Conservation (phyloP, 2,113 vertebrate species). For the Picathartes gymnocephalus region DNA sequence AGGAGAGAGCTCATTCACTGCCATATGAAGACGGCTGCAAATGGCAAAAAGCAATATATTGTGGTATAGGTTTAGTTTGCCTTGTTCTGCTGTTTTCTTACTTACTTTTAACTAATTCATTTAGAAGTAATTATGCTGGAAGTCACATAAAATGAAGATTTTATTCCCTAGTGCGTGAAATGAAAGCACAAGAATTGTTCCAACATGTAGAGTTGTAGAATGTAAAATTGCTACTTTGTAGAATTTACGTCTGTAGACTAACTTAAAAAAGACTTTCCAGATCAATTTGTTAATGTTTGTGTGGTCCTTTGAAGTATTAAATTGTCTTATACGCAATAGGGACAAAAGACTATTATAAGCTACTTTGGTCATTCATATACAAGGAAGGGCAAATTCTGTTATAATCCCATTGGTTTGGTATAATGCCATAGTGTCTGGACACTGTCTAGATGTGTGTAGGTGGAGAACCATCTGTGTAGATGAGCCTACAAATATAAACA, state of each 20-base stretch:
- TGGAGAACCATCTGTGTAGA: slow-evolving; percentile 1
- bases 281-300: slow-evolving; percentile 25
- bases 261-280: neutral
- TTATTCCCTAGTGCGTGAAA: slow-evolving; percentile 1
- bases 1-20: neutral
- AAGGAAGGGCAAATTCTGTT: neutral
- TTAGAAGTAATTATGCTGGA: slow-evolving; percentile 45
- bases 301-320: slow-evolving; percentile 17
- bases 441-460: neutral
- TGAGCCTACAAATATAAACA: neutral
- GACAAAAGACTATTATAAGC: neutral
- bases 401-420: neutral
- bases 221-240: neutral
- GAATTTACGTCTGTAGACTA: neutral
- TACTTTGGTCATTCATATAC: neutral
- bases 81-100: slow-evolving; percentile 41
- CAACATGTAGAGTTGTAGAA: neutral
- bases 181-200: neutral
- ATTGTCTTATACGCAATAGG: neutral
- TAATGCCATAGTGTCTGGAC: neutral
- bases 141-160: slow-evolving; percentile 11
- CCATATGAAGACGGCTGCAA: neutral
- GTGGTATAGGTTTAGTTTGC: neutral
- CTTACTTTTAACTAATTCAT: slow-evolving; percentile 31
- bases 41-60: slow-evolving; percentile 4